Evolutionary conservation across 2,888 invertebrate species (phyloP), one percentile per base, ranked within the genome.

Genomic region (Scaptomyza reducta): DNA sequence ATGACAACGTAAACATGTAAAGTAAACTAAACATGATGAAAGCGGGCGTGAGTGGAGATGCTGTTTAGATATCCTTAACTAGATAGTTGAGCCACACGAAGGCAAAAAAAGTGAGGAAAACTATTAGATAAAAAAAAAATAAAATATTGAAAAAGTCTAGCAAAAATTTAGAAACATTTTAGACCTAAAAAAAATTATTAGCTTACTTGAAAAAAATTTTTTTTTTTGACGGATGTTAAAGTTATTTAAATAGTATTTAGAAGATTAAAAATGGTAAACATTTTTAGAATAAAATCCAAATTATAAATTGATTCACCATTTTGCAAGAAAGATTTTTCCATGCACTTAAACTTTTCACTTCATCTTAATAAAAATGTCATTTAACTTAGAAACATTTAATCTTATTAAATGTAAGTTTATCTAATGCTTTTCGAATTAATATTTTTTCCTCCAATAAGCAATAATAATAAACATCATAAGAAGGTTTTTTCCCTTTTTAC

Each of bases 401-500:
- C 0, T 3, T 13, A 31, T 14, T 6, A 6, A 14, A 16, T 45
- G 14, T 6, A 6, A 18, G 10, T 14, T 14, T 13, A n/a, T 29
- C 40, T 14, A 13, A 10, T 10, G 22, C 55, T 14, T 14, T 35
- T 25, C 16, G 27, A 13, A 7, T 11, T 16, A 42, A 55, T 22
- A 27, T 41, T 41, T 27, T 3, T 6, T 55, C 2, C 11, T 10
- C 25, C 18, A 45, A 40, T 58, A 46, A 25, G 10, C 27, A 25
- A 27, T 33, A 6, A 10, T 33, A 41, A 22, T 6, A 41, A 13
- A 22, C 41, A 16, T n/a, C 29, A 46, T 14, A 46, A 64, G 13
- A 29, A 35, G 29, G 47, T 27, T 54, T 55, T 56, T 40, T 33
- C 6, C 27, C 35, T 10, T 50, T 70, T 69, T 41, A 57, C 18